phyloP scores from a whole-genome alignment of 2,888 invertebrate genomes.

The Agriopis leucophaearia region DNA sequence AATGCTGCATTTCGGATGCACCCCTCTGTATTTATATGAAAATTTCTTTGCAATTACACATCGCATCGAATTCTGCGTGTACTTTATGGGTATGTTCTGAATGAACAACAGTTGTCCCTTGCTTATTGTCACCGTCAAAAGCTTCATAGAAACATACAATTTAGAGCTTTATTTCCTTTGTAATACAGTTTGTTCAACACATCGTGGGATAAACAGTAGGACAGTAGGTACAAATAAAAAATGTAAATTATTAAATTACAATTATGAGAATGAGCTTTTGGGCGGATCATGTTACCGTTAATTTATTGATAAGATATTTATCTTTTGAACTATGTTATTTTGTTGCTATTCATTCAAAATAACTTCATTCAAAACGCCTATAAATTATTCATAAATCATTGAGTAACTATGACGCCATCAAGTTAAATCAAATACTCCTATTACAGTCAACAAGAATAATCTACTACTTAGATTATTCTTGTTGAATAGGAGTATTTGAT shows the following conservation, averaged over 20 bases:
- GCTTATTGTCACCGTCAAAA: constrained; percentile 48
- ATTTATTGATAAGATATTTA: constrained; percentile 45
- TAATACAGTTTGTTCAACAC: constrained; percentile 11
- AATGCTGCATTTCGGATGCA: constrained; percentile 80
- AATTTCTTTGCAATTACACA: constrained; percentile 77
- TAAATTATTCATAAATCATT: not conserved
- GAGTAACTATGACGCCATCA: constrained; percentile 2
- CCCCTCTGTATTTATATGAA: constrained; percentile 82
- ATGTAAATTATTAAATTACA: constrained; percentile 48
- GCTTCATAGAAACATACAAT: constrained; percentile 19
- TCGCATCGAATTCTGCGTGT: constrained; percentile 68
- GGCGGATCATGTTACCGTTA: constrained; percentile 43
- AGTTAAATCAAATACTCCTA: too few relatives aligned
- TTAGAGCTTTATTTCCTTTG: constrained; percentile 25
- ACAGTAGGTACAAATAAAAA: constrained; percentile 40
- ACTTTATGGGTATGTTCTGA: constrained; percentile 74
- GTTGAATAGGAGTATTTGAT: too few relatives aligned
- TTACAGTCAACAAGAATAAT: too few relatives aligned
- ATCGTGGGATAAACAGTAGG: not conserved
- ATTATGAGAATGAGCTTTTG: constrained; percentile 43
- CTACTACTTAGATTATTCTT: too few relatives aligned
- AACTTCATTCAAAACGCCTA: constrained; percentile 1
- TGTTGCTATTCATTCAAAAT: constrained; percentile 7
- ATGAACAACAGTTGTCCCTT: constrained; percentile 69
- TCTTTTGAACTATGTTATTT: constrained; percentile 27